Conservation (phyloP, 2,888 invertebrate genomes). For the Platypus cylindrus region DNA sequence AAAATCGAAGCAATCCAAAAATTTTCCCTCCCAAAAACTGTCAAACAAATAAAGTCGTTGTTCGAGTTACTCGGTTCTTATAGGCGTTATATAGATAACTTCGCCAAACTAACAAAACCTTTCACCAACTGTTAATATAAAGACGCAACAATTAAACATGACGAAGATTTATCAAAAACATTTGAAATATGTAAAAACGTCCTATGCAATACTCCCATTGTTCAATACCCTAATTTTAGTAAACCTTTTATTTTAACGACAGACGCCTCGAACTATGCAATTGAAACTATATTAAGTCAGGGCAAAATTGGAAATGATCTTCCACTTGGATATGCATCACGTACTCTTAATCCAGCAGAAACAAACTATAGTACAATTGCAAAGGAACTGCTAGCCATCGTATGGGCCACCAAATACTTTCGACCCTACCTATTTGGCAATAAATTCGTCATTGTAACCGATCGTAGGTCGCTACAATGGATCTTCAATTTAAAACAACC, state of each 20-base stretch:
- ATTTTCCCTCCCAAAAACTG: conserved; percentile 1
- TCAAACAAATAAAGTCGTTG: conserved; percentile 6
- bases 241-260: conserved; percentile 17
- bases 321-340: conserved; percentile 9
- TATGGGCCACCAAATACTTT: no score
- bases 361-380: conserved; percentile 9
- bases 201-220: conserved; percentile 10
- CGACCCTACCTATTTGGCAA: no score
- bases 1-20: conserved; percentile 3
- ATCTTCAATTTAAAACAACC: no score
- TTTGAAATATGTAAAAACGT: conserved; percentile 11
- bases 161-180: not conserved
- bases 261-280: conserved; percentile 12
- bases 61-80: conserved; percentile 3
- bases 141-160: conserved; percentile 1
- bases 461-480: no score
- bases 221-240: conserved; percentile 16
- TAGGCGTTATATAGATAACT: conserved; percentile 3
- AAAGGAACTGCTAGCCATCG: conserved; percentile 6
- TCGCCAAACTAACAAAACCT: conserved; percentile 5
- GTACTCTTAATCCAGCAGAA: conserved; percentile 11
- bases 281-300: conserved; percentile 10
- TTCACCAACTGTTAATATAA: conserved; percentile 3
- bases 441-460: no score
- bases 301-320: conserved; percentile 11